Conservation (phyloP, 1,140 invertebrate species). For the Drosophila miranda region DNA sequence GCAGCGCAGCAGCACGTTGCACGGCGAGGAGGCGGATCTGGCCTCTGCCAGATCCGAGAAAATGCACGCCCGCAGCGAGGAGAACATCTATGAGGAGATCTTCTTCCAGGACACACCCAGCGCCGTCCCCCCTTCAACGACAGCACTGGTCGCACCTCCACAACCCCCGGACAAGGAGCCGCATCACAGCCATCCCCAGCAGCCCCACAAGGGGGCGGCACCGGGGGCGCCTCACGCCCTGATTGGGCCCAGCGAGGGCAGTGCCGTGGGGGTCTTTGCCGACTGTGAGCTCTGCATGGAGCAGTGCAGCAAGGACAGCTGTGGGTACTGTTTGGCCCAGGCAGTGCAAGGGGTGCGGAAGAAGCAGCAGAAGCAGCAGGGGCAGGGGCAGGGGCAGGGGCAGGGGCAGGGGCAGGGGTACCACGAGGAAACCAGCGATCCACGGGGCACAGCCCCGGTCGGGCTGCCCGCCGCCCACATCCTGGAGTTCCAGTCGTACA, state of each 20-base stretch:
- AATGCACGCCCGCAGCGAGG: constrained; percentile 72
- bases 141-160: neutral
- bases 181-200: constrained; percentile 31
- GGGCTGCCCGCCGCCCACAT: constrained; percentile 66
- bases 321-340: constrained; percentile 66
- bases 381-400: constrained; percentile 3
- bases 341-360: constrained; percentile 6
- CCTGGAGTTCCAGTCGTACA: constrained; percentile 81
- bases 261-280: constrained; percentile 30
- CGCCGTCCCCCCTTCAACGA: neutral
- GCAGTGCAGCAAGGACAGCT: constrained; percentile 76
- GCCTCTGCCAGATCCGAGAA: constrained; percentile 19
- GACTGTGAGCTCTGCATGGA: constrained; percentile 79
- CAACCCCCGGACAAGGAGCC: constrained; percentile 34
- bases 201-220: constrained; percentile 13
- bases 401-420: neutral
- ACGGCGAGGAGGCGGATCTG: neutral
- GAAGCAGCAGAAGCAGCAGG: constrained; percentile 21
- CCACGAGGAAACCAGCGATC: constrained; percentile 14
- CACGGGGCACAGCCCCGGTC: constrained; percentile 1
- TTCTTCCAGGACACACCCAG: constrained; percentile 70
- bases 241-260: neutral
- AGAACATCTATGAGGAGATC: constrained; percentile 82
- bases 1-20: constrained; percentile 45
- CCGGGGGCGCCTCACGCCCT: neutral